phyloP scores from a whole-genome alignment of 2,888 invertebrate genomes.

The Amphipyra berbera region DNA sequence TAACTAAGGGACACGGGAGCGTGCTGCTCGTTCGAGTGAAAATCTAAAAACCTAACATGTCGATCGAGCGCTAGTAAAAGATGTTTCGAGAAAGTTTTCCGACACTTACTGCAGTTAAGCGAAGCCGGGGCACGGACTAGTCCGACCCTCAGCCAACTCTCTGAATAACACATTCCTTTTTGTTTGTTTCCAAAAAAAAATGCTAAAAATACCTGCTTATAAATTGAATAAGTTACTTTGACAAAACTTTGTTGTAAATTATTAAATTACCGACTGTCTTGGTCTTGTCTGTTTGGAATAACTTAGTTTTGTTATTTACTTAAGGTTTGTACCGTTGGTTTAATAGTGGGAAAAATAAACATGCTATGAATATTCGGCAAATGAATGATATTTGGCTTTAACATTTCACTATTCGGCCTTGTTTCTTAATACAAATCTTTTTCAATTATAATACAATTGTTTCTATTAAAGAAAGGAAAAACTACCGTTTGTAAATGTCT shows the following conservation, averaged over 20 bases:
- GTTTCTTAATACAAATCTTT: constrained; percentile 15
- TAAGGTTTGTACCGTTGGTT: neutral
- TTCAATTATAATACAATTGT: constrained; percentile 41
- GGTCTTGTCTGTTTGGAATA: constrained; percentile 31
- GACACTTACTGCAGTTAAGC: constrained; percentile 81
- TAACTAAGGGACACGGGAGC: constrained; percentile 70
- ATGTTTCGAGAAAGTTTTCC: constrained; percentile 79
- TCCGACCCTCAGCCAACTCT: constrained; percentile 31
- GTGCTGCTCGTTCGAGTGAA: constrained; percentile 66
- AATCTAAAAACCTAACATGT: constrained; percentile 82
- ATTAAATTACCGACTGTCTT: constrained; percentile 41
- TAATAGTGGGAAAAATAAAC: constrained; percentile 14
- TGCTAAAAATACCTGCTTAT: constrained; percentile 33
- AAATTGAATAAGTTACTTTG: constrained; percentile 34
- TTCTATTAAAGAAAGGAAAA: constrained; percentile 23
- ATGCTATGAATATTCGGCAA: constrained; percentile 4
- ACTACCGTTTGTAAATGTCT: constrained; percentile 24
- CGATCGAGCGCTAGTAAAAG: constrained; percentile 75
- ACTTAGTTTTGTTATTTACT: constrained; percentile 25
- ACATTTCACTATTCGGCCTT: neutral
- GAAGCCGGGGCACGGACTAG: constrained; percentile 34
- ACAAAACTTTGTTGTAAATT: constrained; percentile 30
- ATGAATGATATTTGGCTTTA: constrained; percentile 1
- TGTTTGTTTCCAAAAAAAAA: constrained; percentile 26
- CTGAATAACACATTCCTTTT: constrained; percentile 41